A percentile compares a stretch with the other conserved stretches of the same genome.
These are phyloP conservation scores for Ochropleura leucogaster DNA, from an alignment of 2,888 invertebrate genomes.

Conservation along the genomic window DNA sequence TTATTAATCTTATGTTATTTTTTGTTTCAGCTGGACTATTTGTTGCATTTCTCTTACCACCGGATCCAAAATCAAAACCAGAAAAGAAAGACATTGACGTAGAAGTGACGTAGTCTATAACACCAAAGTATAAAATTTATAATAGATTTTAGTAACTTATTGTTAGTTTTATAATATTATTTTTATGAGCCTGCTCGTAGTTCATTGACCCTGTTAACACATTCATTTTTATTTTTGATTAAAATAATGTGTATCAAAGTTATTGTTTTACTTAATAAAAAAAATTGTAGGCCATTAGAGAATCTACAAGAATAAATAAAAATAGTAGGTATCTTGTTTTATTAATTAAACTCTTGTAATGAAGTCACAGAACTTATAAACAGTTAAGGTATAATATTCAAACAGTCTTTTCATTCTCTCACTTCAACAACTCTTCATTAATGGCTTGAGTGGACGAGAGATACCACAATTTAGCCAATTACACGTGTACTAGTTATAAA, in stretches of 20 bases:
- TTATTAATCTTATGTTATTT: background rate
- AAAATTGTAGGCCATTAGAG: no score
- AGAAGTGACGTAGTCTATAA: constrained; percentile 6
- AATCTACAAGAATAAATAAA: background rate
- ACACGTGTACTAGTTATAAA: no score
- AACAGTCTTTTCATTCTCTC: no score
- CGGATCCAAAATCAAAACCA: constrained; percentile 63
- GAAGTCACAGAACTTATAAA: no score
- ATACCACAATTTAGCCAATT: no score
- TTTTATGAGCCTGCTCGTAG: background rate
- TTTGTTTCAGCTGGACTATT: constrained; percentile 79
- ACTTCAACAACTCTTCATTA: no score
- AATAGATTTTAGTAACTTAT: background rate
- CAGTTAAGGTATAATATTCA: no score
- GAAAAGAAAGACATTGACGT: background rate
- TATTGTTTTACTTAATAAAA: background rate
- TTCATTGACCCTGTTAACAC: background rate
- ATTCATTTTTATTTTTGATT: background rate
- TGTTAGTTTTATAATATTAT: background rate
- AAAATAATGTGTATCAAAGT: background rate
- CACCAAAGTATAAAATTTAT: background rate
- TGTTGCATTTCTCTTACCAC: constrained; percentile 76
- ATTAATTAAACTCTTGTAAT: no score
- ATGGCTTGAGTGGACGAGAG: no score
- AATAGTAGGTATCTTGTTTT: no score